These are phyloP conservation scores for fruit fly (Drosophila melanogaster) DNA, from an alignment of 1,140 invertebrate genomes.

Conservation along the genomic window Release_6_plus_ISO1_MT NT_033777.3:14648501-14649000, in stretches of 20 bases:
- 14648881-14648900: too few species aligned
- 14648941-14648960: not conserved
- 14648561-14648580: constrained; percentile 73
- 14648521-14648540: constrained; percentile 51
- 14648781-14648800: not conserved
- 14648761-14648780: not conserved
- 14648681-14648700: constrained; percentile 2
- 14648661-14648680: not conserved
- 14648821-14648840: too few species aligned
- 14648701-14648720: not conserved
- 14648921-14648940: too few species aligned
- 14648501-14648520: constrained; percentile 41
- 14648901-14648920: too few species aligned
- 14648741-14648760: constrained; percentile 1
- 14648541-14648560: constrained; percentile 70
- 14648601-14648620: not conserved
- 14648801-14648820: not conserved
- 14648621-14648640: not conserved
- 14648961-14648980: too few species aligned
- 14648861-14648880: too few species aligned
- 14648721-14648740: not conserved
- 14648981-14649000: too few species aligned
- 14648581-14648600: constrained; percentile 10
- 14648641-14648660: not conserved
- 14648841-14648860: too few species aligned